Base-by-base conservation (phyloP, 2,888 invertebrate species). In the Polia nebulosa region DNA sequence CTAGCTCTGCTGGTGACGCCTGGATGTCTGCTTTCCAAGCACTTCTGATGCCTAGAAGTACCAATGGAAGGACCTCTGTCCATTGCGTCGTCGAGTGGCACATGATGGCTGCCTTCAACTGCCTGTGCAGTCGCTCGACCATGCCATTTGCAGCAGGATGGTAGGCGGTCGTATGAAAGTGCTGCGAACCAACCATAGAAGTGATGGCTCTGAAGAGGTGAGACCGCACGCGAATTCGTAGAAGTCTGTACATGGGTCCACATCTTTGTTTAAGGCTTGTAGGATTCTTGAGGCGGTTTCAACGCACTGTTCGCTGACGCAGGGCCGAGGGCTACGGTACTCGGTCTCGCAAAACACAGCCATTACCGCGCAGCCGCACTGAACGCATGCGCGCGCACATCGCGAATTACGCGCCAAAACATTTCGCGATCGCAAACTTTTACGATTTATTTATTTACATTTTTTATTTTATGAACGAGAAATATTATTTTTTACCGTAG, bases 201-300 rank as follows among this genome's bases (percentile, higher is more conserved):
- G n/a, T n/a, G n/a, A n/a, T n/a, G n/a, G n/a, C n/a, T n/a, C n/a
- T n/a, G n/a, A n/a, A n/a, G n/a, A n/a, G n/a, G n/a, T n/a, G n/a
- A n/a, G n/a, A n/a, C 97, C 97, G 87, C 97, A 97, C 0, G 97
- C 97, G 83, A 96, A 97, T 87, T 97, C 96, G 93, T 97, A 97
- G 91, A 97, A 97, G 88, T 97, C 97, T 3, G 95, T 90, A 87
- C 97, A 97, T 0, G 97, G 97, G 3, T 97, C 96, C 58, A 96
- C 95, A 0, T 96, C 95, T 81, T 94, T 96, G 91, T 97, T 97
- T 90, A 97, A 91, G 0, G 97, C 96, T 77, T 96, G 94, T 29
- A 97, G 91, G 56, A 97, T 94, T 85, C 96, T 94, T 34, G 97
- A 96, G 3, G 97, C 97, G 85, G 97, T 97, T 68, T 95, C 96